Evolutionary conservation across 2,797 vertebrate genomes (phyloP).

Genomic region (Malacoctenus gilli): DNA sequence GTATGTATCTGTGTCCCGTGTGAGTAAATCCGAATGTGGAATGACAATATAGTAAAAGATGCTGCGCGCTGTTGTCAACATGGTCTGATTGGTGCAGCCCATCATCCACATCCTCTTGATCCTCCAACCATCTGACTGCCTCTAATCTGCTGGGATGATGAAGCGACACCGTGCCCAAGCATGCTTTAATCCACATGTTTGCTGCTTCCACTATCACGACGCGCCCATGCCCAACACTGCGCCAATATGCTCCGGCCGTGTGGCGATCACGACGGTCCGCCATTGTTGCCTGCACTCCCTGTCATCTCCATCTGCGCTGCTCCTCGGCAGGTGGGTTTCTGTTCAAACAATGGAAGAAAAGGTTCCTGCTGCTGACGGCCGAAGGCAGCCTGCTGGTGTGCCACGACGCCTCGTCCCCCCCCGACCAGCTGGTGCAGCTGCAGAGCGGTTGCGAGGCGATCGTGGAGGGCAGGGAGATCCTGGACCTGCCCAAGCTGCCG

Average conservation of each 20-base stretch:
- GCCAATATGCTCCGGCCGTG: too few species aligned
- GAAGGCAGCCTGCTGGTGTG: constrained; percentile 81
- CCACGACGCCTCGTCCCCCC: constrained; percentile 74
- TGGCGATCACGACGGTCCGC: too few species aligned
- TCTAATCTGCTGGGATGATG: constrained; percentile 68
- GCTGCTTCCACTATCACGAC: constrained; percentile 37
- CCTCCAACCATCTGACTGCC: constrained; percentile 63
- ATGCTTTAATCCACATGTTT: constrained; percentile 64
- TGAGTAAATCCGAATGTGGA: constrained; percentile 32
- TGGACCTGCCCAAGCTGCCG: constrained; percentile 82
- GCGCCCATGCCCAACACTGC: constrained; percentile 25
- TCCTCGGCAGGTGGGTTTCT: constrained; percentile 78
- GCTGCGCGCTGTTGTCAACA: constrained; percentile 5
- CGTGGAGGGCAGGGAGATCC: constrained; percentile 82
- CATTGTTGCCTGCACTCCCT: too few species aligned
- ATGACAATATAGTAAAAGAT: constrained; percentile 23
- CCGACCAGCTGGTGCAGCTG: constrained; percentile 79
- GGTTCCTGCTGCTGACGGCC: constrained; percentile 78
- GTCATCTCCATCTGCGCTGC: too few species aligned
- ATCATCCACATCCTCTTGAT: constrained; percentile 47
- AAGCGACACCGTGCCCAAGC: constrained; percentile 42
- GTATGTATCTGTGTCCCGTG: background rate
- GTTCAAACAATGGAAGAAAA: constrained; percentile 88
- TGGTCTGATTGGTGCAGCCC: constrained; percentile 34
- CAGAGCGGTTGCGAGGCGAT: constrained; percentile 79